A percentile compares a stretch with the other conserved stretches of the same genome.
Evolutionary conservation across 2,797 vertebrate genomes (phyloP).

Genomic region (Phoeniculus purpureus): DNA sequence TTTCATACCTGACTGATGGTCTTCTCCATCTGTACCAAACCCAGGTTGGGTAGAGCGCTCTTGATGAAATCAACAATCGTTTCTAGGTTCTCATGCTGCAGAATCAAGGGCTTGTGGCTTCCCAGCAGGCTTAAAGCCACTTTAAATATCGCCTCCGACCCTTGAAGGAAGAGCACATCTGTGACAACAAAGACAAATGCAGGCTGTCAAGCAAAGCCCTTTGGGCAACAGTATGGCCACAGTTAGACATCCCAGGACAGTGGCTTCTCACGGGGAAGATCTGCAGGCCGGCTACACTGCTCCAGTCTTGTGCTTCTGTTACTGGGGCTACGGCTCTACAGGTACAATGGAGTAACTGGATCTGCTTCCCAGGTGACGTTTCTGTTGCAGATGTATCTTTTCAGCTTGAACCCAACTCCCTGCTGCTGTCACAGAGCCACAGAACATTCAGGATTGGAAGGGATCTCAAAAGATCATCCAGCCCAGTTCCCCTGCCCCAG

Average conservation of each 20-base stretch:
- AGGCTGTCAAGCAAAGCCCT: background rate
- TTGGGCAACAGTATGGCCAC: background rate
- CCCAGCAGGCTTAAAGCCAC: conserved; percentile 94
- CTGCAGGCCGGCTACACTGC: background rate
- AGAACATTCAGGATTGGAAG: no score
- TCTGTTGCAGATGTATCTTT: background rate
- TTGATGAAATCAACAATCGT: conserved; percentile 98
- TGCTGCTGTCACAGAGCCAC: no score
- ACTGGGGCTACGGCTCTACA: background rate
- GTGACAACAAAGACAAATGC: conserved; percentile 53
- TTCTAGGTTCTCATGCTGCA: conserved; percentile 96
- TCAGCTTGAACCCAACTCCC: background rate
- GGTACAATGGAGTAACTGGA: background rate
- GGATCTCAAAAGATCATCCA: no score
- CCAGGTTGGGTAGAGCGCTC: conserved; percentile 93
- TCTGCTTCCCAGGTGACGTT: background rate
- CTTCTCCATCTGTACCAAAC: conserved; percentile 98
- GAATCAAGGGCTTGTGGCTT: conserved; percentile 96
- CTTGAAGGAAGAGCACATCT: conserved; percentile 98
- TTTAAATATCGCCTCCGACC: conserved; percentile 96
- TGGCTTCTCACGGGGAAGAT: background rate
- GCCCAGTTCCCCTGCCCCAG: no score
- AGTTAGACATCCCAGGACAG: background rate
- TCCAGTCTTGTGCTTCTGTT: background rate
- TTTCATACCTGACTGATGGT: conserved; percentile 93